Evolutionary conservation across 2,113 vertebrate species (phyloP), one percentile per base, ranked within the genome.

Genomic region (Platycercus adscitus): DNA sequence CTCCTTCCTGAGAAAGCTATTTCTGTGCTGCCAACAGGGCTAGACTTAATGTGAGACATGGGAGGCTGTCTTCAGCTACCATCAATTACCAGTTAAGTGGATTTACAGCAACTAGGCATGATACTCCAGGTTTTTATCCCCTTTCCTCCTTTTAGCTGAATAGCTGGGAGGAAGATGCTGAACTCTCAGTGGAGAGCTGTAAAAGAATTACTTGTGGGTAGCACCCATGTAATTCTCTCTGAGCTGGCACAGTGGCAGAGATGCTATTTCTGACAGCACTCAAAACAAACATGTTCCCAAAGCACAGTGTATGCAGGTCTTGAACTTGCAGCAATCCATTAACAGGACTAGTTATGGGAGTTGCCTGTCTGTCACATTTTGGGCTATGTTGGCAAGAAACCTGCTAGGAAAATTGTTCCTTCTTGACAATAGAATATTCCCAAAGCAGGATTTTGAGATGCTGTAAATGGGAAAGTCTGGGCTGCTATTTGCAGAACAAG

Each of bases 281-380:
- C 58, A 31, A 26, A 91, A 35, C 46, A 83, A 86, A 85, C 23
- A 16, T 58, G 58, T 77, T 96, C 83, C 86, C 88, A 65, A 70
- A 81, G 86, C 35, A 61, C 91, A 77, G 14, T 3, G n/a, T 23
- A 6, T 4, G 31, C 44, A 71, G 39, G 77, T 86, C 91, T 61
- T 87, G 83, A 79, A 87, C 69, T 44, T 91, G 49, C 49, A 91
- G 78, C 89, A 95, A 93, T 81, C 93, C 92, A 95, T 96, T 96
- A 94, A 61, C 81, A 68, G 82, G 31, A 43, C 72, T 92, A 76
- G 47, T n/a, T n/a, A 14, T 24, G 61, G 80, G 69, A 93, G 35
- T 44, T 91, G 73, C 53, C 46, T 86, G 95, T 41, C 88, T 94
- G 85, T 90, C 85, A 84, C 63, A 35, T 93, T 69, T 81, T 44